phyloP scores from a whole-genome alignment of 2,888 invertebrate species.

The Drosophila greeni region DNA sequence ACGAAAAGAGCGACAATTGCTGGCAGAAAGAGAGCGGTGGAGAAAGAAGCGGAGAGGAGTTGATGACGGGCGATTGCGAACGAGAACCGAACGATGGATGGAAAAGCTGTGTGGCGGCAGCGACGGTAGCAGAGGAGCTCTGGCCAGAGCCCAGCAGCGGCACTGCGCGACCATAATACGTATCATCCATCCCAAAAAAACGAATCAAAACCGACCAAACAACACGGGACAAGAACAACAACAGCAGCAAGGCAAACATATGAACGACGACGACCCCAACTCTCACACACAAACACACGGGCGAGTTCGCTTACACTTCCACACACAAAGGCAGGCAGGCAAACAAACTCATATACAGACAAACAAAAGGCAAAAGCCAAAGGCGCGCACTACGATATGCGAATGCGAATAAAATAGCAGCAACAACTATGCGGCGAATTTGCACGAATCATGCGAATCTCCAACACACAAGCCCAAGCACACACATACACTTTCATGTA shows the following conservation, averaged over 20 bases:
- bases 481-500: conserved; percentile 26
- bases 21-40: conserved; percentile 29
- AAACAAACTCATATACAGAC: conserved; percentile 45
- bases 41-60: conserved; percentile 38
- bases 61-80: conserved; percentile 46
- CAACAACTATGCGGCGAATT: conserved; percentile 72
- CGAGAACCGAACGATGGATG: conserved; percentile 55
- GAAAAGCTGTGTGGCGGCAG: conserved; percentile 32
- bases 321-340: conserved; percentile 37
- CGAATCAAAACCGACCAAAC: conserved; percentile 75
- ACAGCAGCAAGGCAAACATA: conserved; percentile 49
- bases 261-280: conserved; percentile 52
- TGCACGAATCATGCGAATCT: conserved; percentile 75
- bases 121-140: conserved; percentile 14
- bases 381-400: conserved; percentile 63
- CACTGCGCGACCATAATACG: conserved; percentile 61
- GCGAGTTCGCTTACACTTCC: conserved; percentile 26
- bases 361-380: conserved; percentile 44
- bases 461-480: conserved; percentile 51
- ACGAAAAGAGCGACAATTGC: conserved; percentile 49
- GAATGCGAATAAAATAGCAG: conserved; percentile 71
- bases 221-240: conserved; percentile 47
- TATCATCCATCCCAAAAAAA: conserved; percentile 75
- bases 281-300: conserved; percentile 42
- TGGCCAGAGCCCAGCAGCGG: conserved; percentile 40